These are phyloP conservation scores for Aptenodytes forsteri DNA, from an alignment of 2,113 vertebrate genomes.

Conservation along the genomic window DNA sequence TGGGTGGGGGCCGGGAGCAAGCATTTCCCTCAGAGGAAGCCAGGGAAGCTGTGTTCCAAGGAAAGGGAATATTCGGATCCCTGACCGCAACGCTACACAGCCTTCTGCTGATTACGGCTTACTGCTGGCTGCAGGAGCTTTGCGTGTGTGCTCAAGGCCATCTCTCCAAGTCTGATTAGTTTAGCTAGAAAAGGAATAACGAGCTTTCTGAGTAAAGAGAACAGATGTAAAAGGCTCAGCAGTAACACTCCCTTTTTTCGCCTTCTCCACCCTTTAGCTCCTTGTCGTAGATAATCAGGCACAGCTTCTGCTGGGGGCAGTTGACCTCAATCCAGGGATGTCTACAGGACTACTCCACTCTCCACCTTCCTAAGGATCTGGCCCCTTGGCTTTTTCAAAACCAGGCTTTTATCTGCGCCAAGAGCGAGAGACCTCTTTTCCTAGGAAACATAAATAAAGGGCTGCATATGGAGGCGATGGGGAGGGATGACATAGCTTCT, in stretches of 20 bases:
- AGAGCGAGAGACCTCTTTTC: not conserved
- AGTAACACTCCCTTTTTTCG: not conserved
- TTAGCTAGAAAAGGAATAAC: not conserved
- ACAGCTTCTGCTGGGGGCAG: not conserved
- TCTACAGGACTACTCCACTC: not conserved
- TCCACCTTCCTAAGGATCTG: not conserved
- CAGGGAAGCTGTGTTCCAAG: not conserved
- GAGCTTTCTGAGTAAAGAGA: not conserved
- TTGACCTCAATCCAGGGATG: not conserved
- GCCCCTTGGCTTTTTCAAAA: not conserved
- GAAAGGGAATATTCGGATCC: not conserved
- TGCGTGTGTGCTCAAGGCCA: not conserved
- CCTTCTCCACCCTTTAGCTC: not conserved
- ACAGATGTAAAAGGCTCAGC: not conserved
- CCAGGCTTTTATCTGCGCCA: not conserved
- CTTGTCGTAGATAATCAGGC: fast-evolving
- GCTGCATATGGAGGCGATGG: not conserved
- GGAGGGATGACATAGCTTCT: not conserved
- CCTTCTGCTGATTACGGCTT: not conserved
- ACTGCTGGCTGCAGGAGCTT: not conserved
- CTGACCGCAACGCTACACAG: not conserved
- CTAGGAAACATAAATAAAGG: not conserved
- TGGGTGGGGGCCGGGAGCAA: not conserved
- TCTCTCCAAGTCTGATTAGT: not conserved
- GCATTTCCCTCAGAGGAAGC: not conserved